Evolutionary conservation across 1,140 invertebrate species (phyloP).

Genomic region (Theocolax elegans): DNA sequence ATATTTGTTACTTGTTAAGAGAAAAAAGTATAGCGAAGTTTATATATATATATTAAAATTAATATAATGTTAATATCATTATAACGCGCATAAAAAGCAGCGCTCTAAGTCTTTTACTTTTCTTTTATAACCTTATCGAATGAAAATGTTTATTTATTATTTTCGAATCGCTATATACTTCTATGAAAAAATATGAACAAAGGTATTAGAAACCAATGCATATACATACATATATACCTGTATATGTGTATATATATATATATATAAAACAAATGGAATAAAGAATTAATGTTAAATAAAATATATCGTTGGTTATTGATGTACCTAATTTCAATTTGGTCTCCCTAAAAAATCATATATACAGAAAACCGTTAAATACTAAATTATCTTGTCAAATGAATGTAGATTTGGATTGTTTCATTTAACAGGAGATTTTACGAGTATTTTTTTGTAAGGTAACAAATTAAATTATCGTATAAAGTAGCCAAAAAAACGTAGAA

Average conservation of each 20-base stretch:
- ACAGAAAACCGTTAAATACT: too few relatives aligned
- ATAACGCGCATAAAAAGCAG: neutral
- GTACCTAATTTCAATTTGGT: too few relatives aligned
- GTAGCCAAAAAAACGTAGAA: too few relatives aligned
- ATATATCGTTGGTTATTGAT: neutral
- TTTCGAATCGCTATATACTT: conserved; percentile 16
- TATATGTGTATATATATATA: too few relatives aligned
- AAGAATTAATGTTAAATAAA: conserved; percentile 23
- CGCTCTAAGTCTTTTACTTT: neutral
- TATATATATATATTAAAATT: conserved; percentile 28
- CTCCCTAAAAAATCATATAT: too few relatives aligned
- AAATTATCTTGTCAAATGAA: too few relatives aligned
- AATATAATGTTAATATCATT: conserved; percentile 9
- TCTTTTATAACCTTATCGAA: conserved; percentile 27
- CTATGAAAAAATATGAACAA: conserved; percentile 24
- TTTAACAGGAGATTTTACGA: too few relatives aligned
- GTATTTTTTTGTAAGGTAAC: too few relatives aligned
- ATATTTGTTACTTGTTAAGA: conserved; percentile 42
- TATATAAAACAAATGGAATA: conserved; percentile 35
- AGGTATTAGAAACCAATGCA: conserved; percentile 14
- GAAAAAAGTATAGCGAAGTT: conserved; percentile 19
- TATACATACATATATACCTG: too few relatives aligned
- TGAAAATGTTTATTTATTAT: conserved; percentile 33
- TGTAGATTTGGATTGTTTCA: too few relatives aligned
- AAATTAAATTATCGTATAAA: too few relatives aligned